Base-by-base conservation (phyloP, 2,113 vertebrate species). In the Anthoscopus minutus region DNA sequence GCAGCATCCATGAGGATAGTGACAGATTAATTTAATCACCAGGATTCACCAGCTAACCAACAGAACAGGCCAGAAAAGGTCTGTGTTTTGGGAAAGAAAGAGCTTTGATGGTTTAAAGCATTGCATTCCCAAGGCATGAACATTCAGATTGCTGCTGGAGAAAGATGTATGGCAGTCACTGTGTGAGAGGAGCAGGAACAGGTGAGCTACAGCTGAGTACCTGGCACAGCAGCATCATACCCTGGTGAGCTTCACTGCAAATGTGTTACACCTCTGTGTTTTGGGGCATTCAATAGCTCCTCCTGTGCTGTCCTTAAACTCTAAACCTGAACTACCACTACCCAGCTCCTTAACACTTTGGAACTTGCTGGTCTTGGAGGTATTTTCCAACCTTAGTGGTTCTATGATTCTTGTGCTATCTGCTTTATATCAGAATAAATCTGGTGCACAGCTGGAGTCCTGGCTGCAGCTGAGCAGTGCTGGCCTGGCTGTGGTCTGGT, bases 21-120 rank as follows among this genome's bases (percentile, higher is more conserved):
- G 69, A 89, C 45, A 67, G 91, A 77, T 64, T 51, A 76, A 92
- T 72, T 86, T 64, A 65, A 85, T 89, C 64, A 70, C 24, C 47
- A 82, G 54, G 64, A 87, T 66, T 87, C 38, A 82, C 57, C 66
- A 91, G 60, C 47, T 70, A 82, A 50, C 66, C 74, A 88, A 65
- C 0, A 18, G 58, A 65, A 66, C 13, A n/a, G 86, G 25, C 47
- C 58, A 82, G 74, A 62, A 92, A 80, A 85, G 30, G 50, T 20
- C 28, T 61, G 10, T 30, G 28, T 53, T 72, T 54, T 7, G 13
- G 21, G 22, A 69, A 77, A 54, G 33, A 64, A 3, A 2, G 35
- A 77, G 47, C 35, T 42, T 27, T 56, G 30, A 38, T 2, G 7
- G 37, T 61, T 45, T 35, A 62, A 66, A 17, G 38, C 21, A 21